Evolutionary conservation across 2,888 invertebrate genomes (phyloP), one percentile per base, ranked within the genome.

Genomic region (Drosophila merina): DNA sequence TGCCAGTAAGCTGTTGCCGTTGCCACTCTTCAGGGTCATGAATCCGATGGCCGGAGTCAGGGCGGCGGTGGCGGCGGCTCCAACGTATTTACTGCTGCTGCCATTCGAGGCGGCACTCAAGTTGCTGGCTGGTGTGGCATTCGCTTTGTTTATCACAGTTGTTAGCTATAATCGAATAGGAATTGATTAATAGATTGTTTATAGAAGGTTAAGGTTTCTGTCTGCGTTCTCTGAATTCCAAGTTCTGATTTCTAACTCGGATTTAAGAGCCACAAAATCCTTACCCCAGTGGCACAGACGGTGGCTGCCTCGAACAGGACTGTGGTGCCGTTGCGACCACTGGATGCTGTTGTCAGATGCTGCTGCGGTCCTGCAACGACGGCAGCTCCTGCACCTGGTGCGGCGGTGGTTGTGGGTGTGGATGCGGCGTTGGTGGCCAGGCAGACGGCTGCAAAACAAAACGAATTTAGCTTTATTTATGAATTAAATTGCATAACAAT

Each of bases 271-370:
- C 36, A 51, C 56, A 14, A 30, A 26, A 28, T 6, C 33, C 90
- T 90, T 86, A 91, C 91, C 81, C 86, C 88, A 77, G 89, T 85
- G 75, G 81, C 89, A 75, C 88, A 89, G 70, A 90, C 85, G 79
- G 93, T 92, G 71, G 93, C 92, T 75, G 92, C 87, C 75, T 84
- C 88, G 49, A 93, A 93, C 79, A 93, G 78, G 70, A 90, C 88
- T 62, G 91, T 68, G 45, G 72, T 55, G 54, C 60, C 89, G 62
- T 86, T 88, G 71, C 90, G 89, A 40, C 89, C 89, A 60, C 55
- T 56, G 33, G 50, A 26, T 33, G 63, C 64, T 49, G 58, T 45
- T 42, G 60, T 25, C 44, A 44, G 36, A 48, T 74, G 64, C 7
- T 60, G 68, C 48, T 60, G 68, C 48, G 50, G 44, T 44, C 44